phyloP scores from a whole-genome alignment of 1,140 invertebrate species.

The Sitophilus oryzae region DNA sequence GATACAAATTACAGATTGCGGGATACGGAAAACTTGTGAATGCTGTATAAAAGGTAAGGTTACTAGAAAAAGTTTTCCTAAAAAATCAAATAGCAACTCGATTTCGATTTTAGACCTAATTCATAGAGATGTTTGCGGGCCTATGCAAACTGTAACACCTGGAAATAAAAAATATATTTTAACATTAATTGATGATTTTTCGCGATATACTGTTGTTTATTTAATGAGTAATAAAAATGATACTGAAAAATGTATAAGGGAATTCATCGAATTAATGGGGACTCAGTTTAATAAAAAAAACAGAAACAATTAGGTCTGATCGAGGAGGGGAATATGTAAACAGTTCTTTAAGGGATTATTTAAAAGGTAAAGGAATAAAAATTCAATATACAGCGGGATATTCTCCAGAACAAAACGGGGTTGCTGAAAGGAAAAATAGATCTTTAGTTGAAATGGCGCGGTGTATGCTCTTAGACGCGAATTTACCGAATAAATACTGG shows the following conservation, averaged over 20 bases:
- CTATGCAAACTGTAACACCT: slow-evolving; percentile 1
- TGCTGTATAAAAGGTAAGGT: no score
- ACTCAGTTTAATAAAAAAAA: slow-evolving; percentile 2
- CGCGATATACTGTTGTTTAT: neutral
- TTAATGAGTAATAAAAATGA: slow-evolving; percentile 12
- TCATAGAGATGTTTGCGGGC: slow-evolving; percentile 3
- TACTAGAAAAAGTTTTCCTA: no score
- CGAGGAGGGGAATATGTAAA: slow-evolving; percentile 7
- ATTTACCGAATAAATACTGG: slow-evolving; percentile 8
- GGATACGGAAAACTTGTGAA: no score
- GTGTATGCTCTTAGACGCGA: slow-evolving; percentile 9
- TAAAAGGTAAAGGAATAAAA: slow-evolving; percentile 10
- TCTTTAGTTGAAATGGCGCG: slow-evolving; percentile 11
- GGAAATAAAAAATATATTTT: slow-evolving; percentile 3
- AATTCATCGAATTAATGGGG: neutral
- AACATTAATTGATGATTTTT: slow-evolving; percentile 13
- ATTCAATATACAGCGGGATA: no score
- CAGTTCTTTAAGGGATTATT: neutral
- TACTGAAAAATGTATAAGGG: neutral
- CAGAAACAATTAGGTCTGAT: slow-evolving; percentile 10
- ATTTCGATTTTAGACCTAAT: no score
- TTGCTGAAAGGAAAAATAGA: slow-evolving; percentile 17
- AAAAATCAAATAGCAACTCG: no score
- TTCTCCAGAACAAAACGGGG: slow-evolving; percentile 18
- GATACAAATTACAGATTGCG: no score